Base-by-base conservation (phyloP, 2,797 vertebrate species). In the Momotus momota region DNA sequence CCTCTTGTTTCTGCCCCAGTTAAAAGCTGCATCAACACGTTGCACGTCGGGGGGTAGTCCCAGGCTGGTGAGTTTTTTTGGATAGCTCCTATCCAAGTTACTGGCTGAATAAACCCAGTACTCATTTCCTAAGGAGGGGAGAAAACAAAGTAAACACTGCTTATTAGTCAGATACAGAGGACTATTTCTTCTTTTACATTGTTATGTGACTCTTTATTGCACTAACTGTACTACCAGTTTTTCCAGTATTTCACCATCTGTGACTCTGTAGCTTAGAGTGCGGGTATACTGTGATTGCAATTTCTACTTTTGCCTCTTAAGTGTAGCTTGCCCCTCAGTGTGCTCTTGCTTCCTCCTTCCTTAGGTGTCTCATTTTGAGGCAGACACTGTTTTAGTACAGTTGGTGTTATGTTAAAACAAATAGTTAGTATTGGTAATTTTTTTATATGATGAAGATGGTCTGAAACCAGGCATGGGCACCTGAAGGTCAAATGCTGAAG, bases 1-100 rank as follows among this genome's bases (percentile, higher is more conserved):
- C 97, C 98, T 99, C 97, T 98, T 98, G 97, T 99, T 99, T 97
- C 99, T 99, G 96, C 98, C 98, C 97, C 99, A 99, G 96, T 98
- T 99, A 83, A 99, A 99, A 86, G 98, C 99, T 19, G 99, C 99
- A 10, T 99, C 99, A 1, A 99, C 98, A 1, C 91, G 96, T 40
- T 99, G 97, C 46, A 99, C 82, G 25, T 99, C 99, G 29, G 98
- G 72, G 26, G 99, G 99, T 15, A 99, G 97, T 38, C 98, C 99
- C 48, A 99, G 96, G 94, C 93, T 98, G 88, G 98, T 98, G 91
- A 99, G 96, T 10, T 98, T 99, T 97, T 99, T 99, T 38, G 99
- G 99, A 91, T 99, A 99, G 25, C 99, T 99, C 92, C 95, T 98
- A 77, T 99, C 99, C 96, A 99, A 67, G 60, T 97, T 98, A 90